Base-by-base conservation (phyloP, 2,888 invertebrate genomes). In the Blomia tropicalis region DNA sequence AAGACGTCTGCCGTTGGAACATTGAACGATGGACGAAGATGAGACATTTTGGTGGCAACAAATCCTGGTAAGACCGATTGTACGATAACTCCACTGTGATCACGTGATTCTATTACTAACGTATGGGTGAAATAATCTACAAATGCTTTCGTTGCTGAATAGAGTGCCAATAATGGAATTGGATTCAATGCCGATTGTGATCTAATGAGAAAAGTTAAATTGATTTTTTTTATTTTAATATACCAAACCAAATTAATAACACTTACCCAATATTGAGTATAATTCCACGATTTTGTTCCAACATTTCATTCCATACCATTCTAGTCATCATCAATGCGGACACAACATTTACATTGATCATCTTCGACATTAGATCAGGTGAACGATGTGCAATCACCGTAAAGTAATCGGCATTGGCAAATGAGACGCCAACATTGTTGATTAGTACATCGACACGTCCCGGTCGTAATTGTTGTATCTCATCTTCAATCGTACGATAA, bases 21-120 rank as follows among this genome's bases (percentile, higher is more conserved):
- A 14, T 11, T n/a, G 2, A 2, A 54, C 7, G 59, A 41, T 27
- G 43, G 43, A 14, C 3, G 19, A 14, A 64, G 22, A 25, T 66
- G 61, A n/a, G 65, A 59, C 71, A 75, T 66, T 65, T 91, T 91
- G 0, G 91, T 89, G 25, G 87, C 87, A 0, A 93, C 91, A 69
- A 85, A 87, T 1, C 87, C 90, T 0, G 92, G 92, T 63, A 83
- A 75, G 0, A 92, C 77, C 71, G 85, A 83, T 75, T 92, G 90
- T 4, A 89, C 77, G 3, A 82, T 79, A 27, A 89, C 81, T 1
- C 87, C 87, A 2, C 30, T 27, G 4, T 27, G 29, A 5, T 54
- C 7, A 4, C 14, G 14, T 19, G 29, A n/a, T 27, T 59, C 59
- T 7, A 59, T 17, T 2, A 3, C 2, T n/a, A 59, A 14, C 14